Percentiles rank a stretch among this genome's conserved stretches.
Conservation (phyloP, 2,113 vertebrate genomes). For the Siniperca chuatsi region DNA sequence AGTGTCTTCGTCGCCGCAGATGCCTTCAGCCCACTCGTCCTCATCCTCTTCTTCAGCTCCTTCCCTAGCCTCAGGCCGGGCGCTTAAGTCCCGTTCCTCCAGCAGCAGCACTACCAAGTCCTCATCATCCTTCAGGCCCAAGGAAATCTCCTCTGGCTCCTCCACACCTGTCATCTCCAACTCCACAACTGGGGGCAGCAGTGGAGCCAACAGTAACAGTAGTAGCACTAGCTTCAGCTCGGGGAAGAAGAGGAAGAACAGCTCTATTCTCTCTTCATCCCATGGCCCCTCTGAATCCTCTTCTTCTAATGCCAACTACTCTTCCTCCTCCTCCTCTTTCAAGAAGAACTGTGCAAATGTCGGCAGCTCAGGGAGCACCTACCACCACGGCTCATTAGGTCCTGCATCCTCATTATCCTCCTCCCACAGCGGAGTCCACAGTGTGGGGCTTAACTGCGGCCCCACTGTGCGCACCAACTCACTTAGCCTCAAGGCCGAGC, state of each 20-base stretch:
- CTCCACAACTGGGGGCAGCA: conserved; percentile 80
- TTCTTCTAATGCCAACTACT: conserved; percentile 87
- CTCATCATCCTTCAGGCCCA: conserved; percentile 80
- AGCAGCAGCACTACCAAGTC: conserved; percentile 92
- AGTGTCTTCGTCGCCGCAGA: conserved; percentile 95
- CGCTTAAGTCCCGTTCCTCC: conserved; percentile 93
- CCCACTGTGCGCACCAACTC: conserved; percentile 88
- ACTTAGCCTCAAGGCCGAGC: conserved; percentile 90
- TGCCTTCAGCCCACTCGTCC: conserved; percentile 94
- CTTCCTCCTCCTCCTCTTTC: conserved; percentile 88
- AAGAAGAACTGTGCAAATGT: conserved; percentile 95
- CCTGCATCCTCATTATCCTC: conserved; percentile 83
- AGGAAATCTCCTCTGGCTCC: conserved; percentile 74
- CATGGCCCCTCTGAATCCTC: conserved; percentile 90
- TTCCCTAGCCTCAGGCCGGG: conserved; percentile 91
- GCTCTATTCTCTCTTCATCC: conserved; percentile 87
- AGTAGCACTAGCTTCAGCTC: conserved; percentile 87
- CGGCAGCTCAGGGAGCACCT: conserved; percentile 90
- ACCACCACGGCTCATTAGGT: conserved; percentile 86
- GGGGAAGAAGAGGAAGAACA: conserved; percentile 97
- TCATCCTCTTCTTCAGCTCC: conserved; percentile 83
- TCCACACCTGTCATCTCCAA: conserved; percentile 81
- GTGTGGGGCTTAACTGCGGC: conserved; percentile 90
- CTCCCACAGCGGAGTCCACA: conserved; percentile 87
- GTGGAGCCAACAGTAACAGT: conserved; percentile 85